Conservation (phyloP, 2,888 invertebrate species). For the Lasioglossum lativentre region DNA sequence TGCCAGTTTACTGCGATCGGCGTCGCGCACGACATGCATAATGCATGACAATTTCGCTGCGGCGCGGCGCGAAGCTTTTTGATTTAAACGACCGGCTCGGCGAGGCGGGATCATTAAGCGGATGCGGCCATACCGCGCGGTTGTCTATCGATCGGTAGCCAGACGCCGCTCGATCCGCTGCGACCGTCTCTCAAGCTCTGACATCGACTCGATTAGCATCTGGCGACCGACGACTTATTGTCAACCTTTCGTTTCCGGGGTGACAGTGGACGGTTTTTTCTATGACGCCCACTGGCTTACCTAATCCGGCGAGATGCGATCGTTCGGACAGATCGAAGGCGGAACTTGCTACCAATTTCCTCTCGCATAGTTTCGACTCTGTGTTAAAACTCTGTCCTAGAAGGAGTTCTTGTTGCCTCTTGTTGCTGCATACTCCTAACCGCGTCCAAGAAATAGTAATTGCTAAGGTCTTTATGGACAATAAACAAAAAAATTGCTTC, state of each 20-base stretch:
- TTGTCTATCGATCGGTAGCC: conserved; percentile 51
- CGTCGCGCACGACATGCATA: conserved; percentile 54
- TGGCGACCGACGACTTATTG: conserved; percentile 53
- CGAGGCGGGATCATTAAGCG: conserved; percentile 48
- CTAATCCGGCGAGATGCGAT: conserved; percentile 14
- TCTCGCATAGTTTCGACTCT: not conserved
- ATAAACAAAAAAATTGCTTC: too few relatives aligned
- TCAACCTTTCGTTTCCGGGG: conserved; percentile 60
- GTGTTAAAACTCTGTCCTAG: not conserved
- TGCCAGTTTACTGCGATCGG: conserved; percentile 25
- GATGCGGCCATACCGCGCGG: conserved; percentile 37
- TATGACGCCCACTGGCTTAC: conserved; percentile 28
- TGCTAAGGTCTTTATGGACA: too few relatives aligned
- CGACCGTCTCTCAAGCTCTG: conserved; percentile 24
- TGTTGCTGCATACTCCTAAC: not conserved
- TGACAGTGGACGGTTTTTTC: conserved; percentile 14
- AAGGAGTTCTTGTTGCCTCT: not conserved
- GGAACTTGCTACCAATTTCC: not conserved
- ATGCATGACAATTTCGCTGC: conserved; percentile 66
- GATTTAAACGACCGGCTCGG: conserved; percentile 53
- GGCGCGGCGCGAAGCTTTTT: conserved; percentile 49
- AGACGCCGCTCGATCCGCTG: conserved; percentile 41
- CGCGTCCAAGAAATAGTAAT: not conserved
- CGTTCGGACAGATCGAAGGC: not conserved
- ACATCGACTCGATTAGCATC: conserved; percentile 61